These are phyloP conservation scores for Antheraea assamensis DNA, from an alignment of 2,888 invertebrate genomes.

Conservation along the genomic window DNA sequence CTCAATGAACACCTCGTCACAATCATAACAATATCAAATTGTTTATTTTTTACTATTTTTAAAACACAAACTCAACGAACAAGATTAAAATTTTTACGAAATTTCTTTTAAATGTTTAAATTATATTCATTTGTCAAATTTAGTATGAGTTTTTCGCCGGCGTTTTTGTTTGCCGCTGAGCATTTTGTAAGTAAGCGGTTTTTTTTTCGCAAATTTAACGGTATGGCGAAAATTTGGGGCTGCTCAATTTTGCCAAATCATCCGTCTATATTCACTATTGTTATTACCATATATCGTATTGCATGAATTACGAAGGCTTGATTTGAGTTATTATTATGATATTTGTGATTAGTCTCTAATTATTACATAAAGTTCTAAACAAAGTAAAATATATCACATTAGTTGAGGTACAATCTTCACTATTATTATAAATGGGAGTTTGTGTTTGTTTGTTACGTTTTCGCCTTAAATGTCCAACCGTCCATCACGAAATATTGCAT, in stretches of 20 bases:
- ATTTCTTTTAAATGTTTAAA: background rate
- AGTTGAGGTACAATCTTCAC: too few relatives aligned
- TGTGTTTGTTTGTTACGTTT: too few relatives aligned
- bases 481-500: too few relatives aligned
- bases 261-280: background rate
- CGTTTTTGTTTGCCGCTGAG: background rate
- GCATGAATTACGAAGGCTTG: background rate
- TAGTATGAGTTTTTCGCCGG: background rate
- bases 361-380: too few relatives aligned
- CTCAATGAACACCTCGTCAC: constrained; percentile 55
- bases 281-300: background rate
- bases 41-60: background rate
- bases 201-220: background rate
- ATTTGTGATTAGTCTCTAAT: too few relatives aligned
- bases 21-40: constrained; percentile 29
- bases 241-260: background rate
- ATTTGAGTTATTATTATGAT: too few relatives aligned
- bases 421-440: too few relatives aligned
- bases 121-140: background rate
- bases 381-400: too few relatives aligned
- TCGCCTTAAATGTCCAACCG: too few relatives aligned
- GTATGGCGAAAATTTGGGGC: background rate
- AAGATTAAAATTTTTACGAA: background rate
- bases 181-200: background rate
- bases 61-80: background rate